Percentiles rank a stretch among this genome's conserved stretches.
phyloP scores from a whole-genome alignment of 2,888 invertebrate genomes.

The Kryphioiulus occultus region DNA sequence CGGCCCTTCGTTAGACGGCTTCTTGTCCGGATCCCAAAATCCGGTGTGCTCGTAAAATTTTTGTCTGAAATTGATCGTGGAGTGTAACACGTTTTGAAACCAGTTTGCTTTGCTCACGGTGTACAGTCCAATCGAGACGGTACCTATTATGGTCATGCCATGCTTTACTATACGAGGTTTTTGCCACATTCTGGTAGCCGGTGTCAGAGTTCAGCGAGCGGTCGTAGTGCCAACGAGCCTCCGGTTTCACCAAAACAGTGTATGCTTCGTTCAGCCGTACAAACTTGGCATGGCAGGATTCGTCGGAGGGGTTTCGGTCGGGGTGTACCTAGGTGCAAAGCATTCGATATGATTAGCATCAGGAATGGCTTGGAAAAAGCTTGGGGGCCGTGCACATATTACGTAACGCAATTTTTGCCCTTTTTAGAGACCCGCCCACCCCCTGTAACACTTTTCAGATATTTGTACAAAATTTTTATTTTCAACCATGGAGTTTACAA shows the following conservation, averaged over 20 bases:
- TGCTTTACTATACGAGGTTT: background rate
- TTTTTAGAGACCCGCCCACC: no score
- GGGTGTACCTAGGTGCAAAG: conserved; percentile 38
- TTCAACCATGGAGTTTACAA: no score
- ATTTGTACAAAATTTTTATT: no score
- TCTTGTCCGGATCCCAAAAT: conserved; percentile 25
- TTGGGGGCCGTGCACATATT: no score
- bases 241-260: background rate
- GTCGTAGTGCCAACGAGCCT: conserved; percentile 26
- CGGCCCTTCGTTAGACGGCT: background rate
- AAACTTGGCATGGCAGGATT: background rate
- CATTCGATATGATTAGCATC: no score
- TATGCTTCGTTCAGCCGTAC: conserved; percentile 46
- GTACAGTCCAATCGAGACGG: background rate
- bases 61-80: background rate
- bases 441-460: no score
- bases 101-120: no score
- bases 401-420: no score
- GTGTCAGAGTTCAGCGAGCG: background rate
- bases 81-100: background rate
- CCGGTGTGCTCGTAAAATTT: background rate
- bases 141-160: conserved; percentile 24
- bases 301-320: conserved; percentile 34
- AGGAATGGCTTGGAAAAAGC: no score
- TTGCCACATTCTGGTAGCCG: background rate